Base-by-base conservation (phyloP, 1,140 invertebrate genomes). In the Anthonomus grandis region DNA sequence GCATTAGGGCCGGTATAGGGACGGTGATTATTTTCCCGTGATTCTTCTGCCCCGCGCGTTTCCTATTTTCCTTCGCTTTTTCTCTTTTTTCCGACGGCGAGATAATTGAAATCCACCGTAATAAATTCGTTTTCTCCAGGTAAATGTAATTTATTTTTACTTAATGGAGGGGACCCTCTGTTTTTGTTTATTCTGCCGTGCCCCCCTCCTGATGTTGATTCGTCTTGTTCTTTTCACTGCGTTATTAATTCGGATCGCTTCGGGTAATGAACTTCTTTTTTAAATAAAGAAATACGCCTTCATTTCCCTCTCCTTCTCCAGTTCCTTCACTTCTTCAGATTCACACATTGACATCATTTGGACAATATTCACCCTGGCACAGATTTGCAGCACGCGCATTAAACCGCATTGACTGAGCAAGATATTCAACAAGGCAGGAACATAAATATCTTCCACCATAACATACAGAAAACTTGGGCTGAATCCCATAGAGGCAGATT, bases 81-180 rank as follows among this genome's bases (percentile, higher is more conserved):
- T 39, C 45, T 44, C 50, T 57, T 50, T 50, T 45, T 47, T 50
- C 45, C 42, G 49, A 46, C 47, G 38, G 19, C 24, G 39, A 57
- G 55, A 57, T 57, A 57, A 57, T 57, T 57, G 55, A 57, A 57
- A 57, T 47, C 37, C 47, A 23, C 38, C 46, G 47, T 57, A 57
- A 57, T 57, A 57, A 57, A 57, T 57, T 57, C 55, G 55, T 57
- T 57, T 57, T 57, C 46, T 57, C 47, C 55, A 57, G 55, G 55
- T 57, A 57, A 57, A 57, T 50, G 55, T 57, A 57, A 57, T 57
- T 57, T 57, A 57, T 57, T 57, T 57, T 57, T 57, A 47, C 44
- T 57, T 57, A 57, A 57, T 57, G 54, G 45, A 47, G 42, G 54
- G 24, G 54, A 57, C 54, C 54, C 54, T 57, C 54, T 57, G 52